Evolutionary conservation across 2,113 vertebrate species (phyloP).

Genomic region (Thermophis baileyi): DNA sequence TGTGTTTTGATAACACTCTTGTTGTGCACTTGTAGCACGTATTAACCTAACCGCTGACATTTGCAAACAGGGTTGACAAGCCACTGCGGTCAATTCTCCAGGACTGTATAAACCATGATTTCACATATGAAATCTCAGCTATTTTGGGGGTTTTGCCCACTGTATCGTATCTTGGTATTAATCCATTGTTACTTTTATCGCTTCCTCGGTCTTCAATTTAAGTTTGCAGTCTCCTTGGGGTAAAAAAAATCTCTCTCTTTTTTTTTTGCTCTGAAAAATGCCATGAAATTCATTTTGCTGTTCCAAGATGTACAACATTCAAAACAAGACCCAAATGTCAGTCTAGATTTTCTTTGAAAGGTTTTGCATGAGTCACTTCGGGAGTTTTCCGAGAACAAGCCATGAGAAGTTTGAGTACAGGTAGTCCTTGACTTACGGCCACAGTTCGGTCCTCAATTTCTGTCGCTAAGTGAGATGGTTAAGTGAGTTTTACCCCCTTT

Average conservation of each 20-base stretch:
- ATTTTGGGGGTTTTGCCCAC: not conserved
- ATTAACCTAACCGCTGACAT: not conserved
- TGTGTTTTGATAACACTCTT: not conserved
- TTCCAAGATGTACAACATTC: not conserved
- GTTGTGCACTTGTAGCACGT: not conserved
- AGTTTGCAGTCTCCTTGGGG: not conserved
- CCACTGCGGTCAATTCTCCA: not conserved
- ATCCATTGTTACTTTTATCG: not conserved
- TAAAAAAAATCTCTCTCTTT: not conserved
- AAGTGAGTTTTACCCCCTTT: not conserved
- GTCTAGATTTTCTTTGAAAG: not conserved
- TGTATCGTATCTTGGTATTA: not conserved
- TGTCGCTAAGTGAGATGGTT: not conserved
- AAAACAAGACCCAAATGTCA: not conserved
- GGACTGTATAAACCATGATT: not conserved
- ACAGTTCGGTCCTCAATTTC: not conserved
- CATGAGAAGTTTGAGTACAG: not conserved
- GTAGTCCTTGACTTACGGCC: not conserved
- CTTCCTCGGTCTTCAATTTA: not conserved
- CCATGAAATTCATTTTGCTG: not conserved
- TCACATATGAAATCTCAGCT: not conserved
- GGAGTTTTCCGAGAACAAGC: not conserved
- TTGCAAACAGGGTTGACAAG: not conserved
- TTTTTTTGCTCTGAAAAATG: not conserved
- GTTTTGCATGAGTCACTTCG: not conserved